Conservation (phyloP, 2,113 vertebrate genomes). For the Alces alces region DNA sequence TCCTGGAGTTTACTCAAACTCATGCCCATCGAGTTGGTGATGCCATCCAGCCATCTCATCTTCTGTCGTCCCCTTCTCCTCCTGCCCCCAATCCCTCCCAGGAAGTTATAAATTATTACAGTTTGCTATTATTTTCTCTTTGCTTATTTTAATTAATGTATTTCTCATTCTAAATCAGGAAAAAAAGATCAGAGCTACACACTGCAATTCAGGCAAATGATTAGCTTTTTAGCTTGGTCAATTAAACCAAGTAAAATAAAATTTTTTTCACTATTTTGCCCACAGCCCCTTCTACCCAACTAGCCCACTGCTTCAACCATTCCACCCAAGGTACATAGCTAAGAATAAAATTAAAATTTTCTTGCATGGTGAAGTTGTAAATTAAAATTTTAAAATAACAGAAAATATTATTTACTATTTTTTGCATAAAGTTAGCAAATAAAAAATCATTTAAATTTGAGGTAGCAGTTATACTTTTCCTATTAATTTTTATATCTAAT, state of each 20-base stretch:
- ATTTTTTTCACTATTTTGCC: not conserved
- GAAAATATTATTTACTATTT: not conserved
- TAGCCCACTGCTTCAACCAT: not conserved
- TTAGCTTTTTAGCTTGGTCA: not conserved
- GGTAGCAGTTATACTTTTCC: not conserved
- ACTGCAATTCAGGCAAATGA: not conserved
- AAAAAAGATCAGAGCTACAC: not conserved
- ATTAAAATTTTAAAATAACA: not conserved
- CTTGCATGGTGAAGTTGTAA: not conserved
- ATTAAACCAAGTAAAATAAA: not conserved
- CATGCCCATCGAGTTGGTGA: no score
- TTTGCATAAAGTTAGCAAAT: not conserved
- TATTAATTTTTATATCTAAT: not conserved
- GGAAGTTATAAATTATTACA: not conserved
- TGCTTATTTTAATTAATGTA: not conserved
- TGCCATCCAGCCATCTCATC: no score
- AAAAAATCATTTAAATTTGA: not conserved
- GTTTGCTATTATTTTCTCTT: not conserved
- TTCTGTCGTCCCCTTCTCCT: no score
- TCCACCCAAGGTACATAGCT: not conserved
- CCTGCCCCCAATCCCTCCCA: not conserved
- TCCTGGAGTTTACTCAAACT: no score
- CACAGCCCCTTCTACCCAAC: not conserved
- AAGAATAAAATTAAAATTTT: not conserved
- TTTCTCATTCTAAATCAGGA: not conserved